Conservation (phyloP, 2,888 invertebrate species). For the Agrilus cyanescens region DNA sequence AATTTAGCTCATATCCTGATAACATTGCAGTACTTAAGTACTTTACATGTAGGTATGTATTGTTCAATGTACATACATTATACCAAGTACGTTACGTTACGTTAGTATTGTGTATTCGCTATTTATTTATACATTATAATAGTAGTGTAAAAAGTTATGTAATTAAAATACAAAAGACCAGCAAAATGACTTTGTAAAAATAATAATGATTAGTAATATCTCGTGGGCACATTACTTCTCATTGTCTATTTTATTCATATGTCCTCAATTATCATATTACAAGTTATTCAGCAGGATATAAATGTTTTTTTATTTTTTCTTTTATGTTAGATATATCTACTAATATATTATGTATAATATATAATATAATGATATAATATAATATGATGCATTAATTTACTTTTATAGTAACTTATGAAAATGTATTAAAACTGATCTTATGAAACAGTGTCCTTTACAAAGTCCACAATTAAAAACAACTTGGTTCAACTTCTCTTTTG, state of each 20-base stretch:
- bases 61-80: no score
- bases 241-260: conserved; percentile 35
- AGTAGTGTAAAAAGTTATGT: conserved; percentile 15
- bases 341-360: conserved; percentile 25
- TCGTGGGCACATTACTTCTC: conserved; percentile 25
- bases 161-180: conserved; percentile 26
- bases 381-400: conserved; percentile 32
- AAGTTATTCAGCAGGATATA: conserved; percentile 34
- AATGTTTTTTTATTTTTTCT: conserved; percentile 21
- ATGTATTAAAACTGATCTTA: conserved; percentile 34
- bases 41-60: no score
- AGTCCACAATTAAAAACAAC: conserved; percentile 10
- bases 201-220: conserved; percentile 19
- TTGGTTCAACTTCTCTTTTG: conserved; percentile 9
- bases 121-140: conserved; percentile 19
- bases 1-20: no score
- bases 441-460: conserved; percentile 32
- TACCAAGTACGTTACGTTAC: no score
- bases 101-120: no score
- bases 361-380: conserved; percentile 23
- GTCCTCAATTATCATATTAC: conserved; percentile 36
- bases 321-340: conserved; percentile 30
- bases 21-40: no score
- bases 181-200: conserved; percentile 34
- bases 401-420: conserved; percentile 34